Conservation (phyloP, 2,797 vertebrate species). For the Gymnothorax javanicus region DNA sequence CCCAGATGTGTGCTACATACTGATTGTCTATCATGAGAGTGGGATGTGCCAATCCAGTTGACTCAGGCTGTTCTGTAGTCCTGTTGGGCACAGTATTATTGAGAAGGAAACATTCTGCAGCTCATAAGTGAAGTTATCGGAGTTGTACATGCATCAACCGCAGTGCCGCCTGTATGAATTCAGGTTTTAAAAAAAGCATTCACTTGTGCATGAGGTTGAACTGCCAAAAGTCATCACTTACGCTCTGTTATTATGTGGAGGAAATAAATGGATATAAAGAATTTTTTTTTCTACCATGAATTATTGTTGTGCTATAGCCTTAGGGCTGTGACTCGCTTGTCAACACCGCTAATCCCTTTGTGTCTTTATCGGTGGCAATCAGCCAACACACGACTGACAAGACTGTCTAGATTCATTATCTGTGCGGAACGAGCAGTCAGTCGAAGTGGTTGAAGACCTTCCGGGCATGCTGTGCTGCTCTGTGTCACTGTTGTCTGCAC, state of each 20-base stretch:
- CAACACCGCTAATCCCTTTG: not conserved
- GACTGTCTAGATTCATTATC: not conserved
- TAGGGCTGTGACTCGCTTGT: not conserved
- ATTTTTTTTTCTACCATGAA: not conserved
- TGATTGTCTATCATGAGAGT: not conserved
- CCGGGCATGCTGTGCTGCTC: not conserved
- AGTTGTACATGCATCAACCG: not conserved
- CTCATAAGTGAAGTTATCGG: not conserved
- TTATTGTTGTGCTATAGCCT: not conserved
- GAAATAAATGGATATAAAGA: not conserved
- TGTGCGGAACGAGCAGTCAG: not conserved
- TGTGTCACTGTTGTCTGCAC: not conserved
- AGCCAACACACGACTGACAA: not conserved
- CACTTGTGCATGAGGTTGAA: not conserved
- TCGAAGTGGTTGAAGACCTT: not conserved
- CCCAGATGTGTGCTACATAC: not conserved
- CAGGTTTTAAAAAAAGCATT: not conserved
- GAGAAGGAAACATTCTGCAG: not conserved
- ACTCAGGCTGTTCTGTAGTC: not conserved
- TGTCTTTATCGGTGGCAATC: not conserved
- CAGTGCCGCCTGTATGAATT: not conserved
- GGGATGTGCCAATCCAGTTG: not conserved
- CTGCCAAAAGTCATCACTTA: not conserved
- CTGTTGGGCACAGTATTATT: not conserved
- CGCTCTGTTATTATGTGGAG: not conserved